Evolutionary conservation across 2,888 invertebrate species (phyloP).

Genomic region (Pharmacophagus antenor): DNA sequence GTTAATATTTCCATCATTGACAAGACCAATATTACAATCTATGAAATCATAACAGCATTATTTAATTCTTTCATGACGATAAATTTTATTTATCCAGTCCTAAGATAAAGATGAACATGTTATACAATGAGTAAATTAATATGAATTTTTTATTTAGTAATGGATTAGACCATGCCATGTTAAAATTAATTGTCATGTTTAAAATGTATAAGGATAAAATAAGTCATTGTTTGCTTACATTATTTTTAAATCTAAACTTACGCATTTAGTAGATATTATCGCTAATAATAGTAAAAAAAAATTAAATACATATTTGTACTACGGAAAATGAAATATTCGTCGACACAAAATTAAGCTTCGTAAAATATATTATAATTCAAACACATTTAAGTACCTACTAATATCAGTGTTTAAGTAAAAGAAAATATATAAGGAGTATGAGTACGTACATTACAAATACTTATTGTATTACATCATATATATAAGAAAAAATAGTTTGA

Average conservation of each 20-base stretch:
- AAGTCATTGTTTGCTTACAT: conserved; percentile 4
- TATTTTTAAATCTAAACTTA: background rate
- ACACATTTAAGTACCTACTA: conserved; percentile 1
- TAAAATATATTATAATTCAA: conserved; percentile 7
- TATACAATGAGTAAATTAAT: too few species aligned
- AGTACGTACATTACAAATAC: background rate
- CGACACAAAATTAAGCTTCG: conserved; percentile 22
- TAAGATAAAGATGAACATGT: conserved; percentile 2
- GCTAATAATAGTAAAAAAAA: background rate
- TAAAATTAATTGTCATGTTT: background rate
- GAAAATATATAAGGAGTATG: too few species aligned
- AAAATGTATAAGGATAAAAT: conserved; percentile 5
- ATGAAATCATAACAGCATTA: conserved; percentile 23
- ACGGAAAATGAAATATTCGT: conserved; percentile 23
- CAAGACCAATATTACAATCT: conserved; percentile 30
- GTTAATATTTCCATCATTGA: conserved; percentile 26
- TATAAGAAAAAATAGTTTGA: background rate
- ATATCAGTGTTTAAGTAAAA: background rate
- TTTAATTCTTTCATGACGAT: conserved; percentile 8
- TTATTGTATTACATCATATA: background rate
- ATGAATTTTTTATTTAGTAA: too few species aligned
- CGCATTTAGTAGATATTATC: conserved; percentile 7
- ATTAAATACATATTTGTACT: conserved; percentile 28
- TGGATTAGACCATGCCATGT: too few species aligned
- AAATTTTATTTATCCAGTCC: conserved; percentile 23